Conservation (phyloP, 2,797 vertebrate genomes). For the Acrossocheilus fasciatus region DNA sequence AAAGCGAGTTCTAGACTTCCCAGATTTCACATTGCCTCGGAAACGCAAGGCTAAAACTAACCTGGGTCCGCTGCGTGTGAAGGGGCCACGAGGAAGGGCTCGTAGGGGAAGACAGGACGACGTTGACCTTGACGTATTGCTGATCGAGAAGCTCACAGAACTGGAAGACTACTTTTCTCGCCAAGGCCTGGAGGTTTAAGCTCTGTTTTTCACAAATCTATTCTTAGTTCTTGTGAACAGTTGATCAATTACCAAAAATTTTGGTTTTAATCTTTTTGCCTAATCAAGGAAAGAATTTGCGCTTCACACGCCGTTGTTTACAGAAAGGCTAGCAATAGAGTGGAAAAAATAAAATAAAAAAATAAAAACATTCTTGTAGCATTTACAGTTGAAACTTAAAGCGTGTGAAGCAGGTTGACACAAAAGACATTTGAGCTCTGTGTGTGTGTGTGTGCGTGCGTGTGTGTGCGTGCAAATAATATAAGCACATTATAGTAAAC, state of each 20-base stretch:
- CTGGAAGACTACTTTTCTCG: constrained; percentile 88
- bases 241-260: background rate
- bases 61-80: constrained; percentile 71
- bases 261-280: background rate
- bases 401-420: background rate
- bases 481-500: constrained; percentile 45
- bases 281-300: background rate
- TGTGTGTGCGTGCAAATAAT: background rate
- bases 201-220: constrained; percentile 1
- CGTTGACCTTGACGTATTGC: constrained; percentile 86
- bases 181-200: constrained; percentile 77
- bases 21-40: constrained; percentile 91
- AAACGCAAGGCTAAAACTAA: constrained; percentile 80
- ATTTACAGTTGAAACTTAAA: background rate
- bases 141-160: constrained; percentile 90
- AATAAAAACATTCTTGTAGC: constrained; percentile 4
- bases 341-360: too few relatives aligned
- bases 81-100: constrained; percentile 80
- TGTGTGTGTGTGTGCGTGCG: background rate
- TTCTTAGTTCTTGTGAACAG: constrained; percentile 8
- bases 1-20: constrained; percentile 91
- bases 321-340: constrained; percentile 4
- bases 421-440: constrained; percentile 11
- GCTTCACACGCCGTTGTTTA: background rate
- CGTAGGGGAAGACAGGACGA: constrained; percentile 81